Conservation (phyloP, 1,140 invertebrate genomes). For the Drosophila ohnishii region DNA sequence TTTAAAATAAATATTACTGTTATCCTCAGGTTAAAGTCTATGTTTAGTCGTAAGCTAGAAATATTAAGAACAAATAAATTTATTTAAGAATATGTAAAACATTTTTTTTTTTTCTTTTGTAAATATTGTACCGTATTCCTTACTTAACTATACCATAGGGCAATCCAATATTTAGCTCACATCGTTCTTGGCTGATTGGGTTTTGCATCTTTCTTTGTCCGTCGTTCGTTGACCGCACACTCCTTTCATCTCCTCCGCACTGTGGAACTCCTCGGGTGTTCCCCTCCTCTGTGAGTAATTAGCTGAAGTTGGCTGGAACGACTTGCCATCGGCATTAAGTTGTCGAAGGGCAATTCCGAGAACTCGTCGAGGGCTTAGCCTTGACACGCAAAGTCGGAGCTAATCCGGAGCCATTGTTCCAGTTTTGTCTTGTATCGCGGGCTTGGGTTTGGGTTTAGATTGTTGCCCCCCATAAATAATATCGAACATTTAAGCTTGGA, state of each 20-base stretch:
- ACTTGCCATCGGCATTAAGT: slow-evolving; percentile 56
- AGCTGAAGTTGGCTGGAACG: slow-evolving; percentile 46
- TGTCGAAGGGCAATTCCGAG: slow-evolving; percentile 53
- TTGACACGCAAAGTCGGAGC: slow-evolving; percentile 56
- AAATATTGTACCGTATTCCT: slow-evolving; percentile 10
- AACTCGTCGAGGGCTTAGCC: slow-evolving; percentile 31
- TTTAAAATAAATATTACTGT: neutral
- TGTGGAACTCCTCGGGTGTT: slow-evolving; percentile 10
- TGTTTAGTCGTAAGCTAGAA: neutral
- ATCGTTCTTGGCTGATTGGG: slow-evolving; percentile 52
- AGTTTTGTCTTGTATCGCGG: slow-evolving; percentile 19
- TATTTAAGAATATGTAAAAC: too few relatives aligned
- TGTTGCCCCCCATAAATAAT: slow-evolving; percentile 17
- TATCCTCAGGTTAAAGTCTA: neutral
- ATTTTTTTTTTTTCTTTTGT: neutral
- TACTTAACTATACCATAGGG: neutral
- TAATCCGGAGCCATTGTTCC: slow-evolving; percentile 46
- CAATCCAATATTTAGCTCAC: neutral
- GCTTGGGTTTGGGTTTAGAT: neutral
- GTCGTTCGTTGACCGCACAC: slow-evolving; percentile 45
- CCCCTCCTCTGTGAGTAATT: slow-evolving; percentile 59
- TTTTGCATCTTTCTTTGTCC: slow-evolving; percentile 55
- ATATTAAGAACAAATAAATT: neutral
- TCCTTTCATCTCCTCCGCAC: slow-evolving; percentile 13
- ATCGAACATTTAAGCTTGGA: slow-evolving; percentile 20